Evolutionary conservation across 2,797 vertebrate genomes (phyloP), one percentile per base, ranked within the genome.

Genomic region (Sylvia borin): DNA sequence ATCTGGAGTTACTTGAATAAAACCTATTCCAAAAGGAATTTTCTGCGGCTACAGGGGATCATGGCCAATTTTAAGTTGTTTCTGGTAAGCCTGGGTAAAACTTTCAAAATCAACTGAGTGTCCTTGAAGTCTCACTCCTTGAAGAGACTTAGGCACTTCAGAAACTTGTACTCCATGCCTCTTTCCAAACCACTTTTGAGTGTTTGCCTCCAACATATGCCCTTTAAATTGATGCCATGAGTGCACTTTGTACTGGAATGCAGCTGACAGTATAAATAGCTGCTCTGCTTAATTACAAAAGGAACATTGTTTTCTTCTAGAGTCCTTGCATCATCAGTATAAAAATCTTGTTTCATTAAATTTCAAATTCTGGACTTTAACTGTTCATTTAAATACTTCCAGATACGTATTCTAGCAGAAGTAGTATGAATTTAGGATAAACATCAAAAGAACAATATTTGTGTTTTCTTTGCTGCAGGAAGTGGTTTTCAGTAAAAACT

Each of bases 151-250:
- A 45, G 24, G 40, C 40, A 51, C 48, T 95, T 91, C 72, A 93
- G 58, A 89, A 87, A 36, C 13, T 85, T 92, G 81, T 81, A 78
- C 66, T 88, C 32, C 45, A 38, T 81, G 60, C 64, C 26, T 95
- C 62, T 78, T 95, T 92, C 87, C 82, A 92, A 93, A 88, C 72
- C 36, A 80, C 70, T 90, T 85, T 32, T 84, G 27, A 68, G 7
- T 75, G 54, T 92, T 93, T 90, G 19, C 43, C 42, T 95, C 73
- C 79, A 95, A 79, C 40, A 79, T 72, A 88, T 65, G 79, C 89
- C 77, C 88, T 93, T 94, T 92, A 96, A 91, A 96, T 90, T 92
- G 91, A 92, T 92, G 89, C 70, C 92, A 86, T 61, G 88, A 95
- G 87, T 77, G 79, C 73, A 90, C 88, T 93, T 92, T 84, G 82